phyloP scores from a whole-genome alignment of 2,113 vertebrate genomes.

The Suncus etruscus region DNA sequence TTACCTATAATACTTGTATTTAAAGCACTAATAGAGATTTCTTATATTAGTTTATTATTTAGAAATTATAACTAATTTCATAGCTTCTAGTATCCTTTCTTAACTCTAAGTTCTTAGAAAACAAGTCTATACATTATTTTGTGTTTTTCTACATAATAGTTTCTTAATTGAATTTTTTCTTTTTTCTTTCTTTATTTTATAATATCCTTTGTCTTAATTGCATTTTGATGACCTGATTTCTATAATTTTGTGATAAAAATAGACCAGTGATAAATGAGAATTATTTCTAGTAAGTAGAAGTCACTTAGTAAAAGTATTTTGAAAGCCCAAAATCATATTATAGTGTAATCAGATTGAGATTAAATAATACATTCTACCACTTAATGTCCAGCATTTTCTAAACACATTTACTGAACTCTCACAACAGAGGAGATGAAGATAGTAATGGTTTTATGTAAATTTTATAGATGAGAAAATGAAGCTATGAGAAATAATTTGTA shows the following conservation, averaged over 20 bases:
- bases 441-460: background rate
- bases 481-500: background rate
- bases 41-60: constrained; percentile 2
- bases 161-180: background rate
- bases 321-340: background rate
- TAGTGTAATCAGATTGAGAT: constrained; percentile 35
- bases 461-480: constrained; percentile 13
- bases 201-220: no score
- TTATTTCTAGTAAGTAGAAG: constrained; percentile 43
- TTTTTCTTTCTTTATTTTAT: no score
- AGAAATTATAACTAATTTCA: no score
- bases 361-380: constrained; percentile 16
- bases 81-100: background rate
- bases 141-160: constrained; percentile 55
- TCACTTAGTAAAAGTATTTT: background rate
- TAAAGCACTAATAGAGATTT: constrained; percentile 6
- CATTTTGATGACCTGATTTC: constrained; percentile 22
- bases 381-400: background rate
- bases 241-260: constrained; percentile 64
- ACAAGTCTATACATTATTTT: constrained; percentile 42
- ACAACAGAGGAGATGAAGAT: background rate
- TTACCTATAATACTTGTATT: background rate
- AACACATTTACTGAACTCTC: constrained; percentile 21
- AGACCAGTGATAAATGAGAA: constrained; percentile 32
- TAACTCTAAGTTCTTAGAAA: constrained; percentile 60